Evolutionary conservation across 2,113 vertebrate species (phyloP).

Genomic region (Cinclus mexicanus): DNA sequence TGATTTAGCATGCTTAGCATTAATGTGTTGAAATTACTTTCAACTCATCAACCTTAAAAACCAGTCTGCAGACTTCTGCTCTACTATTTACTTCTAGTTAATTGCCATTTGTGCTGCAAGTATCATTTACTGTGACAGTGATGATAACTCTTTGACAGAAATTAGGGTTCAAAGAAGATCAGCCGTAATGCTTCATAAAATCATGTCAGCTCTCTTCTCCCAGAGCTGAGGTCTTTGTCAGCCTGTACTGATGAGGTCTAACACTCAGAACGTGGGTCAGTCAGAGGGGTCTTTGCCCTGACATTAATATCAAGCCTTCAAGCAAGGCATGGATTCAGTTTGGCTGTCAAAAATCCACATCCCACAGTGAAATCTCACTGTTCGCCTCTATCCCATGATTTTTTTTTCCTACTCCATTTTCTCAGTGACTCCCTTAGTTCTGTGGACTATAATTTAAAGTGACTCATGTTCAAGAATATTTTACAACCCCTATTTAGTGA

Average conservation of each 20-base stretch:
- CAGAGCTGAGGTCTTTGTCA: neutral
- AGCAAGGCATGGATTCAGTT: neutral
- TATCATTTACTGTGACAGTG: slow-evolving; percentile 58
- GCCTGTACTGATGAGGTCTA: neutral
- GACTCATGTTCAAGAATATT: slow-evolving; percentile 54
- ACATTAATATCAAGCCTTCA: neutral
- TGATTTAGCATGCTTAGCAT: slow-evolving; percentile 26
- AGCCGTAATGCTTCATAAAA: neutral
- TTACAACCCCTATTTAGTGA: slow-evolving; percentile 41
- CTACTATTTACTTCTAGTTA: slow-evolving; percentile 56
- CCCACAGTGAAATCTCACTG: neutral
- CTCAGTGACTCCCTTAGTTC: slow-evolving; percentile 45
- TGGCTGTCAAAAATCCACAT: neutral
- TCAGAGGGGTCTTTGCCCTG: neutral
- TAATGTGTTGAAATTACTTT: slow-evolving; percentile 43
- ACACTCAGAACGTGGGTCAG: neutral
- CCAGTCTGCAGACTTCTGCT: slow-evolving; percentile 47
- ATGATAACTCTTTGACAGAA: slow-evolving; percentile 45
- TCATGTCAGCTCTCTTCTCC: neutral
- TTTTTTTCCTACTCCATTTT: slow-evolving; percentile 35
- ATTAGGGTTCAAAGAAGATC: slow-evolving; percentile 37
- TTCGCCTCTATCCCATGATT: neutral
- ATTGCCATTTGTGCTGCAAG: slow-evolving; percentile 60
- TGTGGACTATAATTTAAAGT: slow-evolving; percentile 43
- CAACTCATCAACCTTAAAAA: slow-evolving; percentile 61